These are phyloP conservation scores for Pristionchus arcanus DNA, from an alignment of 2,888 invertebrate genomes.

Conservation along the genomic window DNA sequence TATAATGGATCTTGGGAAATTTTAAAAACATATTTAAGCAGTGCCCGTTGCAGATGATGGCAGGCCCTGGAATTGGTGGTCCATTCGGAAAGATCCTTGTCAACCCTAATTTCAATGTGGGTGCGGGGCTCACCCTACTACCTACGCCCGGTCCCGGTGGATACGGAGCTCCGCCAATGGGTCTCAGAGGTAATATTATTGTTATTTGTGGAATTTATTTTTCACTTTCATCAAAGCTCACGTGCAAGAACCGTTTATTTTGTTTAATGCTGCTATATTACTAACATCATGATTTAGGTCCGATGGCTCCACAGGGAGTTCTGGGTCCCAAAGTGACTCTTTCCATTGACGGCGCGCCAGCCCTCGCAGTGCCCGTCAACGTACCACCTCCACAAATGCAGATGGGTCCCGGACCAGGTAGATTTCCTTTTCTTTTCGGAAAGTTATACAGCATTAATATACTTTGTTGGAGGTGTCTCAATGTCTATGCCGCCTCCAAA, in stretches of 20 bases:
- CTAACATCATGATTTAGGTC: neutral
- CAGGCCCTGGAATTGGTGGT: constrained; percentile 3
- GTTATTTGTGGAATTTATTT: neutral
- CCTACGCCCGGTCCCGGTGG: constrained; percentile 16
- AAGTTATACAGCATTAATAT: neutral
- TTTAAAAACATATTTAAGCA: no score
- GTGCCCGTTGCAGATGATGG: neutral
- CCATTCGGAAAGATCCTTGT: constrained; percentile 59
- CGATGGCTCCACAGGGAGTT: neutral
- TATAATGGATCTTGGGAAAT: no score
- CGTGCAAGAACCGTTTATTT: neutral
- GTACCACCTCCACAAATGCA: constrained; percentile 13
- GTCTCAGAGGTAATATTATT: neutral
- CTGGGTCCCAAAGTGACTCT: constrained; percentile 44
- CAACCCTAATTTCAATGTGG: constrained; percentile 59
- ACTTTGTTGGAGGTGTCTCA: neutral
- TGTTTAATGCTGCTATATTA: neutral
- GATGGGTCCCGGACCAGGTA: constrained; percentile 23
- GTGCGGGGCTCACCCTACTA: constrained; percentile 28
- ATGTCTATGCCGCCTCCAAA: constrained; percentile 41
- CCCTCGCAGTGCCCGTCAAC: neutral
- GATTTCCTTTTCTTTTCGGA: neutral
- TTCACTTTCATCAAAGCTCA: no score
- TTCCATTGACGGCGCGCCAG: constrained; percentile 46
- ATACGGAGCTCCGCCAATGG: constrained; percentile 49